A percentile compares a stretch with the other conserved stretches of the same genome.
Conservation (phyloP, 2,113 vertebrate genomes). For the Elachura formosa region DNA sequence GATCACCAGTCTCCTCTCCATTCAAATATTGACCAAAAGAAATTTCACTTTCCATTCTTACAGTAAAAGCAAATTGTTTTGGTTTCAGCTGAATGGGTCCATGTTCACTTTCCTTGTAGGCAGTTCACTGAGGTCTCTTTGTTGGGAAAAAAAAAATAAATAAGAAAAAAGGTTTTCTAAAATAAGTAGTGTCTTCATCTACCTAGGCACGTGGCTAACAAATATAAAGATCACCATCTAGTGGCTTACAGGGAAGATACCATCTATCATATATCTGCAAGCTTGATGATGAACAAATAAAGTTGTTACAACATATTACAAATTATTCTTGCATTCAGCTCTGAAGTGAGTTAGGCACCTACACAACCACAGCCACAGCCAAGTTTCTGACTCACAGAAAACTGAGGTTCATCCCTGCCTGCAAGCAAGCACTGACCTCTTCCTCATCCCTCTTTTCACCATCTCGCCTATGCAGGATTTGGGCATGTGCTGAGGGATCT, state of each 20-base stretch:
- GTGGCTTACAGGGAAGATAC: constrained; percentile 33
- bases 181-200: neutral
- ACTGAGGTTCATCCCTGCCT: neutral
- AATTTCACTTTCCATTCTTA: neutral
- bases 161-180: neutral
- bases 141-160: neutral
- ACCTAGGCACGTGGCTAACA: constrained; percentile 31
- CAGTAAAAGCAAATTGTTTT: neutral
- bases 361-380: neutral
- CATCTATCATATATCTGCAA: neutral
- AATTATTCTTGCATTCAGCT: neutral
- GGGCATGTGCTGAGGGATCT: neutral
- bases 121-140: neutral
- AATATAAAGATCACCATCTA: constrained; percentile 66
- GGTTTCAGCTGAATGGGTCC: neutral
- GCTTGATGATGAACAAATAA: neutral
- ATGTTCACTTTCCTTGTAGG: neutral
- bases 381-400: neutral
- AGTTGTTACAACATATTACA: neutral
- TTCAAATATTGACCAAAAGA: neutral
- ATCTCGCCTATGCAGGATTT: neutral
- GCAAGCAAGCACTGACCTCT: neutral
- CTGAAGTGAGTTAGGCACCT: neutral
- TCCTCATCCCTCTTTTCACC: neutral
- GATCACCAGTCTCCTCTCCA: neutral